phyloP scores from a whole-genome alignment of 2,797 vertebrate genomes.

The Merluccius polli region DNA sequence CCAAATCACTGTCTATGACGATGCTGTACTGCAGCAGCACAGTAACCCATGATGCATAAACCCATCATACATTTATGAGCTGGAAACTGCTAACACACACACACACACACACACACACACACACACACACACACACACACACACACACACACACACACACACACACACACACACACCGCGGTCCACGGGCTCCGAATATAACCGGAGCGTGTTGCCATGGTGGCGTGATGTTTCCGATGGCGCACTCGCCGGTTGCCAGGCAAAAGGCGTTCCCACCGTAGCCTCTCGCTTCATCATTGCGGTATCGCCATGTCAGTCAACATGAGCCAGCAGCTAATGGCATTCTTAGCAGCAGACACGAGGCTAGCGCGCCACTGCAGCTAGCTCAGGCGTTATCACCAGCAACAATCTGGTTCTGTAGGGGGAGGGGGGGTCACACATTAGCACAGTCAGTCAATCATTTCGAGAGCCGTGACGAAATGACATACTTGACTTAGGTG shows the following conservation, averaged over 20 bases:
- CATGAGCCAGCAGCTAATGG: neutral
- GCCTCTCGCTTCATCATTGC: neutral
- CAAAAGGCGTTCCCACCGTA: slow-evolving; percentile 15
- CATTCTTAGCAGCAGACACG: neutral
- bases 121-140: slow-evolving; percentile 27
- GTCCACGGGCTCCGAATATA: slow-evolving; percentile 36
- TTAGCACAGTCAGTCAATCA: neutral
- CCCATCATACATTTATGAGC: neutral
- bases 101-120: slow-evolving; percentile 38
- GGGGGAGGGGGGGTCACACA: neutral
- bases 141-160: slow-evolving; percentile 20
- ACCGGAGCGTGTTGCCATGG: slow-evolving; percentile 60
- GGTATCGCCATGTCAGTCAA: neutral
- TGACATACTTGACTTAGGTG: too few relatives aligned
- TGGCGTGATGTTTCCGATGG: slow-evolving; percentile 39
- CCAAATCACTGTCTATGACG: too few relatives aligned
- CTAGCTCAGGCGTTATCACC: neutral
- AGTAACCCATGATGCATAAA: neutral
- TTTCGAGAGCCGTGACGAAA: too few relatives aligned
- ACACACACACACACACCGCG: slow-evolving; percentile 36
- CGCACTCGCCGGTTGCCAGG: slow-evolving; percentile 8
- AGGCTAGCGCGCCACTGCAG: neutral
- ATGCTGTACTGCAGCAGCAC: too few relatives aligned
- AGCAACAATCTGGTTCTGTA: neutral
- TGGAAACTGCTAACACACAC: slow-evolving; percentile 18